These are phyloP conservation scores for Bombus sylvicola DNA, from an alignment of 1,140 invertebrate species.

Conservation along the genomic window DNA sequence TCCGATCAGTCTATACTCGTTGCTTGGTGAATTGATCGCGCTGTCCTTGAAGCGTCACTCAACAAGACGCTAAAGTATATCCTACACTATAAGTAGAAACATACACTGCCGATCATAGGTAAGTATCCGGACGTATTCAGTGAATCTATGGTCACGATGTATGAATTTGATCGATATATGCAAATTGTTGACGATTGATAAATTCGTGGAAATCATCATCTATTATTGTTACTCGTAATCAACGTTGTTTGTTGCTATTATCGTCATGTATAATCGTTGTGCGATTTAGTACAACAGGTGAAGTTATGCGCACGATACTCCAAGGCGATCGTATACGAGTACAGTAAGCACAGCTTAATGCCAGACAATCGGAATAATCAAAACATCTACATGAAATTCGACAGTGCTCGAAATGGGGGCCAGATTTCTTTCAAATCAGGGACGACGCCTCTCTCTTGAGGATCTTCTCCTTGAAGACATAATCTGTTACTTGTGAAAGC, in stretches of 20 bases:
- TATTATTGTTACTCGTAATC: background rate
- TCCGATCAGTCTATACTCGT: background rate
- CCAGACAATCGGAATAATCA: background rate
- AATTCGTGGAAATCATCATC: no score
- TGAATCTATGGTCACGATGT: no score
- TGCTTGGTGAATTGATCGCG: slow-evolving; percentile 15
- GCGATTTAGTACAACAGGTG: background rate
- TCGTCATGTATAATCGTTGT: background rate
- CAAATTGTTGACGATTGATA: no score
- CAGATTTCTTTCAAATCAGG: background rate
- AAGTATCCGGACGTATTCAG: no score
- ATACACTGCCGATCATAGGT: no score
- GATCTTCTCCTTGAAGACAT: background rate
- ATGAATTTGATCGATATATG: no score
- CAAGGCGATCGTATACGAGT: background rate
- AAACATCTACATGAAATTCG: background rate
- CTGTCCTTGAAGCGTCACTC: slow-evolving; percentile 6
- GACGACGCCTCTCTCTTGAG: background rate
- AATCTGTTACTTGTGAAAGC: background rate
- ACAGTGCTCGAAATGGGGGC: no score
- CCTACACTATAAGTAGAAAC: background rate
- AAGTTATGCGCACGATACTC: background rate
- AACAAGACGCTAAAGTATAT: background rate
- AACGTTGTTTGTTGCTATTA: background rate
- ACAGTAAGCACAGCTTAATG: background rate